Conservation (phyloP, 2,888 invertebrate genomes). For the Rutpela maculata region DNA sequence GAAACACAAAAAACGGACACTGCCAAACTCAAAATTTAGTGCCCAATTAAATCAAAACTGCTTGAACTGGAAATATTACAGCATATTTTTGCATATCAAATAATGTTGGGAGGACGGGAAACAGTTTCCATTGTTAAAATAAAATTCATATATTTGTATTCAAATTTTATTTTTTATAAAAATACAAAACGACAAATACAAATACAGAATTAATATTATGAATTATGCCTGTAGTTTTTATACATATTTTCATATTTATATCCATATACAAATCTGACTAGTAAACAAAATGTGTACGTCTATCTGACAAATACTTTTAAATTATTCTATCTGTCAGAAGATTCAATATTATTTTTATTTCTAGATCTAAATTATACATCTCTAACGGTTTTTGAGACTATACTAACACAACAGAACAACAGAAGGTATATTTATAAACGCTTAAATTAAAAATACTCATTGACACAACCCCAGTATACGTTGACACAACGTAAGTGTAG, state of each 20-base stretch:
- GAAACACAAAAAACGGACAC: too few species aligned
- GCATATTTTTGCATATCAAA: too few species aligned
- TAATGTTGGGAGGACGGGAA: too few species aligned
- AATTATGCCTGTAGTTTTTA: background rate
- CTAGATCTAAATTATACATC: background rate
- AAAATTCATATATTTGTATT: background rate
- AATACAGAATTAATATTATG: background rate
- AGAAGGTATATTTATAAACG: slow-evolving; percentile 6
- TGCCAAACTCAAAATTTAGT: too few species aligned
- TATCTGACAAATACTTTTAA: background rate
- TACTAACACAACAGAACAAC: background rate
- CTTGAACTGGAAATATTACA: too few species aligned
- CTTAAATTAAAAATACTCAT: slow-evolving; percentile 32
- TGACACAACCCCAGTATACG: slow-evolving; percentile 39
- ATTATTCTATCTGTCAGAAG: background rate
- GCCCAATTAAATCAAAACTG: too few species aligned
- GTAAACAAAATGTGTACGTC: background rate
- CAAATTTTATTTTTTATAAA: background rate
- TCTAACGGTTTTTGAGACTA: background rate
- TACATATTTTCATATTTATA: background rate
- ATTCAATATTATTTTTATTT: background rate
- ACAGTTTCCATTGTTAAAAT: background rate
- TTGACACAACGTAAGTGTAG: background rate
- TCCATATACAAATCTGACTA: slow-evolving; percentile 3
- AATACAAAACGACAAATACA: background rate